Base-by-base conservation (phyloP, 2,797 vertebrate species). In the Ambastaia sidthimunki region DNA sequence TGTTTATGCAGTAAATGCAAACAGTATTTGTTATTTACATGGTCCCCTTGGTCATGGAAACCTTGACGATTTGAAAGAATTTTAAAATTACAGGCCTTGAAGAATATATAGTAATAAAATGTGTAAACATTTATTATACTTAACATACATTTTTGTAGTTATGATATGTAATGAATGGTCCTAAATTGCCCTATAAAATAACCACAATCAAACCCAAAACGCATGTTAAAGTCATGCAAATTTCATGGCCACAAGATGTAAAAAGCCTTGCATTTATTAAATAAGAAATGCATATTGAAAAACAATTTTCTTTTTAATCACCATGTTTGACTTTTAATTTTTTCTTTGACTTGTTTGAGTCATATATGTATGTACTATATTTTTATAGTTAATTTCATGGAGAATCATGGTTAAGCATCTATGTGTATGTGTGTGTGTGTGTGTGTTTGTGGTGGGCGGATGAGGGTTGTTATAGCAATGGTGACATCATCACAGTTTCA, bases 401-500 rank as follows among this genome's bases (percentile, higher is more conserved):
- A 21, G 25, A 59, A 37, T 66, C 52, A 21, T 57, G 57, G 70
- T 55, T 28, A 71, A 19, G 34, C 59, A 12, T 18, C 13, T 65
- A 37, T 65, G 28, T 28, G 28, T 77, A 18, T 19, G 9, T 65
- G 3, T 71, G 57, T 54, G 15, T 67, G n/a, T 57, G 7, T 23
- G 19, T 23, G 23, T 74, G 44, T 63, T 23, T 54, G 48, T 0
- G 12, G 69, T 66, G 77, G 88, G 90, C 84, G 72, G 47, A 57
- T 15, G 48, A 71, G 83, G 84, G 86, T 89, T 90, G 81, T 88
- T 85, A 87, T 66, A 86, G 81, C 73, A 47, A 88, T 79, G 84
- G 89, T 93, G 88, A 91, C 90, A 89, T 89, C 90, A 83, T 87
- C 6, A 83, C 67, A 78, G 21, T 74, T 60, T 21, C 71, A 75